Percentiles rank a stretch among this genome's conserved stretches.
These are phyloP conservation scores for Papilio polyxenes DNA, from an alignment of 1,140 invertebrate species.

Conservation along the genomic window DNA sequence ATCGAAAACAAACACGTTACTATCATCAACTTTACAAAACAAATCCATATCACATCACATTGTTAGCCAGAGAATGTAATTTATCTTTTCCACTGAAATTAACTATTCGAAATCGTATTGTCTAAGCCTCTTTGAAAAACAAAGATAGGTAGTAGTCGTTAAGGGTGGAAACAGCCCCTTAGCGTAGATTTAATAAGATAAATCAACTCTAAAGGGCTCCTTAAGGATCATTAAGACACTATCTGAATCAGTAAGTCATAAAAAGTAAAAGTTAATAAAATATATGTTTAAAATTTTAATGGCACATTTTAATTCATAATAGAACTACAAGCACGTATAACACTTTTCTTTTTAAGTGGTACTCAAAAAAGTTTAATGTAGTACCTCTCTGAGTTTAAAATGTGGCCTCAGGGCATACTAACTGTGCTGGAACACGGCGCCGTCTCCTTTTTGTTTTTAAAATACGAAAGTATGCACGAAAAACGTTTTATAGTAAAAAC, in stretches of 20 bases:
- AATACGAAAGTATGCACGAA: slow-evolving; percentile 16
- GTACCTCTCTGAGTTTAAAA: slow-evolving; percentile 38
- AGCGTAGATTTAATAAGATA: no score
- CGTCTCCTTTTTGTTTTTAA: slow-evolving; percentile 25
- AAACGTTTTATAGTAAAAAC: slow-evolving; percentile 29
- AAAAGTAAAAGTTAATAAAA: background rate
- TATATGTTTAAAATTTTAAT: background rate
- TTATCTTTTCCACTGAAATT: no score
- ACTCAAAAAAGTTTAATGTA: slow-evolving; percentile 40
- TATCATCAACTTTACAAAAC: no score
- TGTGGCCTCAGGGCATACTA: slow-evolving; percentile 37
- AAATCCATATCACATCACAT: no score
- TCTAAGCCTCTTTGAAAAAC: no score
- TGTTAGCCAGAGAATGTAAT: no score
- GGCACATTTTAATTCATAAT: background rate
- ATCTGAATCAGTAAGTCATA: background rate
- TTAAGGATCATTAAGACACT: no score
- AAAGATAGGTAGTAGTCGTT: no score
- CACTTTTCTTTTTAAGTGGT: slow-evolving; percentile 34
- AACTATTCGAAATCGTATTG: no score
- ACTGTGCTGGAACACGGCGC: slow-evolving; percentile 31
- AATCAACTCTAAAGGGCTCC: no score
- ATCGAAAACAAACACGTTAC: no score
- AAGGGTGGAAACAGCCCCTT: no score
- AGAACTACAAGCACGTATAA: slow-evolving; percentile 22